Evolutionary conservation across 2,888 invertebrate species (phyloP).

Genomic region (Folsomia manolachei): DNA sequence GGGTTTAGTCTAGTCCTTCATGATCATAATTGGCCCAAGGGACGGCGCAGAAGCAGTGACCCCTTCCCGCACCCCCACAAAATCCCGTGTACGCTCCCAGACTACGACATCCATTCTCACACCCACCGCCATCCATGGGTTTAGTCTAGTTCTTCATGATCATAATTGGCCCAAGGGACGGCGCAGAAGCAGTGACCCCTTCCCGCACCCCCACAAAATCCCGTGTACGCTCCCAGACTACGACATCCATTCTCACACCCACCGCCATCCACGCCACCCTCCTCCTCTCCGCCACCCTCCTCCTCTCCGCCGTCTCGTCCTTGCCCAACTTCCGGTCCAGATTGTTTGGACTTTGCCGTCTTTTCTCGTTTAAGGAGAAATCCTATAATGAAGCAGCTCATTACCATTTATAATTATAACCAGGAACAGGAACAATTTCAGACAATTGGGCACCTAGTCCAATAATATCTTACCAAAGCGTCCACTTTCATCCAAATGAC

Average conservation of each 20-base stretch:
- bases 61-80: background rate
- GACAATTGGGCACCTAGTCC: background rate
- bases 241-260: background rate
- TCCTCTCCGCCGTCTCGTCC: too few species aligned
- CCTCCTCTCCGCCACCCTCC: too few species aligned
- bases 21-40: constrained; percentile 1
- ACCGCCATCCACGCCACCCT: too few species aligned
- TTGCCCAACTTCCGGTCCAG: background rate
- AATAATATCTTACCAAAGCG: background rate
- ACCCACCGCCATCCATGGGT: too few species aligned
- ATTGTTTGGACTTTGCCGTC: too few species aligned
- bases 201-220: background rate
- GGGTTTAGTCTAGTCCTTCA: background rate
- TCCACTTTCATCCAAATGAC: background rate
- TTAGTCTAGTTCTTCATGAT: background rate
- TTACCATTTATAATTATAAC: background rate
- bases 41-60: constrained; percentile 10
- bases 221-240: constrained; percentile 4
- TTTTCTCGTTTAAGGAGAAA: background rate
- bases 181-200: constrained; percentile 12
- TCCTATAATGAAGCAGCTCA: background rate
- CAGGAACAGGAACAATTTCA: too few species aligned
- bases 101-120: background rate
- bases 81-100: constrained; percentile 12
- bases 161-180: background rate